Base-by-base conservation (phyloP, 2,797 vertebrate species). In the Muraenolepis orangiensis region DNA sequence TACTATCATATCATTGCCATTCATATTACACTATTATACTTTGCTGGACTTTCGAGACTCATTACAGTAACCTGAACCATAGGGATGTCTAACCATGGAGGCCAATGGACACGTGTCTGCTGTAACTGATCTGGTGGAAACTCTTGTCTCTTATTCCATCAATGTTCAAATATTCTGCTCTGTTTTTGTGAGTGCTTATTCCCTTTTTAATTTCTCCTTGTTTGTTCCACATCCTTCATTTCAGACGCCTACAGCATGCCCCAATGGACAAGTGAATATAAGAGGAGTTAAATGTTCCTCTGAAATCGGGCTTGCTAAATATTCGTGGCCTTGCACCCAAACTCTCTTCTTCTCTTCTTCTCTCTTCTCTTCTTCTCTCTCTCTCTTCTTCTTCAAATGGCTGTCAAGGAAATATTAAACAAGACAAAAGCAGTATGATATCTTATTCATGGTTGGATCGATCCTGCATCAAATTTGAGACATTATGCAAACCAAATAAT, bases 261-360 rank as follows among this genome's bases (percentile, higher is more conserved):
- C 88, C 71, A 78, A n/a, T 89, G 83, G 90, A 86, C 89, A 92
- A 94, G 94, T 94, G 78, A 88, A 71, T 34, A 38, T 69, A 72
- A 38, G 69, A 66, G 42, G 0, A 34, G 20, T 11, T n/a, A 1
- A 23, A 36, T 34, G 32, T 38, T 13, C 70, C 66, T 84, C 74
- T 78, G 31, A 80, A 75, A 40, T 34, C 3, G 23, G 69, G 31
- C 28, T 34, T 10, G 13, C 31, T 36, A 36, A 34, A 70, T 69
- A 69, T 69, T 69, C 18, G 18, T 69, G 16, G 29, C 14, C 30
- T 30, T 69, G 30, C 67, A 69, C 29, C 18, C 18, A 69, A 61
- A 61, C 13, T 23, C 40, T 1, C 34, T 66, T 64, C 2, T 42
- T 78, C 26, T n/a, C 4, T 28, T 66, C 28, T 2, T 12, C 13